phyloP scores from a whole-genome alignment of 2,113 vertebrate species.

The Ailuropoda melanoleuca region DNA sequence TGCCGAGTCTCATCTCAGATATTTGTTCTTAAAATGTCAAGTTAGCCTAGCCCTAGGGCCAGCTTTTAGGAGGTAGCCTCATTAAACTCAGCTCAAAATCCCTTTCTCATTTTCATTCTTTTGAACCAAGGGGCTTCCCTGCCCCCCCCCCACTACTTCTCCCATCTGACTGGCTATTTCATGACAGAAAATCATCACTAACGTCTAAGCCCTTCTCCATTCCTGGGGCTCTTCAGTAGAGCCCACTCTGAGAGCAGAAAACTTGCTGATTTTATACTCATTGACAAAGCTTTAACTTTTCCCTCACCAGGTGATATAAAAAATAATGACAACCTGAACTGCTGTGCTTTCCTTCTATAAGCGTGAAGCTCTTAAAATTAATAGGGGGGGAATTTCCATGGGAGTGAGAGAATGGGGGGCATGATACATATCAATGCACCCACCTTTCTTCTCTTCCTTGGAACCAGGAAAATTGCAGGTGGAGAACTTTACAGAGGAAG shows the following conservation, averaged over 20 bases:
- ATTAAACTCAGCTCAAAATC: slow-evolving; percentile 1
- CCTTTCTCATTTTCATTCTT: slow-evolving; percentile 19
- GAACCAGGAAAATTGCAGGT: neutral
- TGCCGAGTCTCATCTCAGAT: neutral
- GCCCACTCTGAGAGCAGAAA: neutral
- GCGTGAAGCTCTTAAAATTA: neutral
- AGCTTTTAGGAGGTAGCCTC: neutral
- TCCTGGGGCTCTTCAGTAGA: neutral
- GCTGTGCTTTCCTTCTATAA: neutral
- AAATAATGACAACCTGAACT: neutral
- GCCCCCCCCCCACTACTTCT: neutral
- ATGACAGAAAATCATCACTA: neutral
- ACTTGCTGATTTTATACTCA: neutral
- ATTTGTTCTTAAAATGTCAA: neutral
- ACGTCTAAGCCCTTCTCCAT: neutral
- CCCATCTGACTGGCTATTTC: neutral
- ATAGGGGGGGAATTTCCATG: neutral
- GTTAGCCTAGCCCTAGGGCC: neutral
- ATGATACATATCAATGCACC: too few relatives aligned
- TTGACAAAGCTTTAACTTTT: neutral
- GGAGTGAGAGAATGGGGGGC: neutral
- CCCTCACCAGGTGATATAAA: neutral
- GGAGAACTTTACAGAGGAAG: neutral
- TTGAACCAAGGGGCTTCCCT: neutral
- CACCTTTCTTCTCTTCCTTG: neutral